Base-by-base conservation (phyloP, 2,113 vertebrate species). In the Aegithalos caudatus region DNA sequence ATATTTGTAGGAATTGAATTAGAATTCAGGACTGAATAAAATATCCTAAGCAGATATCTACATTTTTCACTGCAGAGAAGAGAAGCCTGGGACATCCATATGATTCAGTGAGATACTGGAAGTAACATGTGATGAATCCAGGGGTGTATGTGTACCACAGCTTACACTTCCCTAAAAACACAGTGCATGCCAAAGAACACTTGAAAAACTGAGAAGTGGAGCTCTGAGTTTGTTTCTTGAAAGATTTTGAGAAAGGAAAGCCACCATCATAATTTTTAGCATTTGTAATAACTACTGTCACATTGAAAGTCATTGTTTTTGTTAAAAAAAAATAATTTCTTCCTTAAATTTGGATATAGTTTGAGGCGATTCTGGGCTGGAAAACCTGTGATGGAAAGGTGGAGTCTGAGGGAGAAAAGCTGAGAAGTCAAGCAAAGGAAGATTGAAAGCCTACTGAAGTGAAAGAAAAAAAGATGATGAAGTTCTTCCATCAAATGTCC, bases 71-170 rank as follows among this genome's bases (percentile, higher is more conserved):
- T 72, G 24, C 12, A 54, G 28, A 20, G 40, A 64, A 69, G 17
- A 40, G 20, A 50, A 82, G 10, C 7, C 10, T 16, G n/a, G 8
- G 23, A 3, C 8, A 74, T 9, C 14, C 25, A 37, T 5, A 27
- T 3, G 4, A 17, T 65, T 77, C 33, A 33, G 10, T 42, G 33
- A 54, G 24, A 5, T 29, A 16, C 4, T 38, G 15, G 40, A 66
- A 88, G 8, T n/a, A 44, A 81, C 27, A 4, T 14, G 15, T 67
- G 29, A 5, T 45, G 11, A 60, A 13, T n/a, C 24, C 45, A n/a
- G 7, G 2, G 13, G 2, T 38, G 0, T 42, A 4, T 31, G 16
- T 22, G 22, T 5, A 47, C 3, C 9, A 72, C 2, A 53, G 20
- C 29, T 33, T 35, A 33, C 7, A 11, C 29, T 56, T 71, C 7